A percentile compares a stretch with the other conserved stretches of the same genome.
phyloP scores from a whole-genome alignment of 2,113 vertebrate species.

The Nibea coibor region DNA sequence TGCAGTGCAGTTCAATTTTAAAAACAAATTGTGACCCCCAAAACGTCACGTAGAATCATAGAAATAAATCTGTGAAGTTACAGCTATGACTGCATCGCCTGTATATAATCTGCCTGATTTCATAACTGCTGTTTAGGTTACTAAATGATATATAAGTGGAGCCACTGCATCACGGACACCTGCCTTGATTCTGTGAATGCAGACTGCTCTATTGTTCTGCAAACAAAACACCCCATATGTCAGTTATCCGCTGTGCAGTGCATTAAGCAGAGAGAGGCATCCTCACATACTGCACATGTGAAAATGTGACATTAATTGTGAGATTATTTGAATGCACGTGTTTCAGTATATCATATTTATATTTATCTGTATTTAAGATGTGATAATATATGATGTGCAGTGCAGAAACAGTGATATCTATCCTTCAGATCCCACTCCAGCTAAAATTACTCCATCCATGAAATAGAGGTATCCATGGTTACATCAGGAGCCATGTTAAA shows the following conservation, averaged over 20 bases:
- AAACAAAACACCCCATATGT: conserved; percentile 22
- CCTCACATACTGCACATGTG: neutral
- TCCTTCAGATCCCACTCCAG: conserved; percentile 82
- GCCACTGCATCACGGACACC: conserved; percentile 6
- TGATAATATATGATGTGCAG: conserved; percentile 47
- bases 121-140: conserved; percentile 3
- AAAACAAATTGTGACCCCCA: neutral
- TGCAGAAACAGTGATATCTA: conserved; percentile 68
- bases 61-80: neutral
- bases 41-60: neutral
- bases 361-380: conserved; percentile 25
- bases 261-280: neutral
- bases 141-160: neutral
- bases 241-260: neutral
- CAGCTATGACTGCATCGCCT: neutral
- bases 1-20: neutral
- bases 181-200: conserved; percentile 12
- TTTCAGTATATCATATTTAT: neutral
- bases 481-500: conserved; percentile 83
- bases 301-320: neutral
- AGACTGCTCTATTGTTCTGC: conserved; percentile 7
- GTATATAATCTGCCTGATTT: conserved; percentile 4
- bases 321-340: conserved; percentile 4
- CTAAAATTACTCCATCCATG: conserved; percentile 84
- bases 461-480: conserved; percentile 86